phyloP scores from a whole-genome alignment of 2,888 invertebrate species.

The Aphodius granarius region DNA sequence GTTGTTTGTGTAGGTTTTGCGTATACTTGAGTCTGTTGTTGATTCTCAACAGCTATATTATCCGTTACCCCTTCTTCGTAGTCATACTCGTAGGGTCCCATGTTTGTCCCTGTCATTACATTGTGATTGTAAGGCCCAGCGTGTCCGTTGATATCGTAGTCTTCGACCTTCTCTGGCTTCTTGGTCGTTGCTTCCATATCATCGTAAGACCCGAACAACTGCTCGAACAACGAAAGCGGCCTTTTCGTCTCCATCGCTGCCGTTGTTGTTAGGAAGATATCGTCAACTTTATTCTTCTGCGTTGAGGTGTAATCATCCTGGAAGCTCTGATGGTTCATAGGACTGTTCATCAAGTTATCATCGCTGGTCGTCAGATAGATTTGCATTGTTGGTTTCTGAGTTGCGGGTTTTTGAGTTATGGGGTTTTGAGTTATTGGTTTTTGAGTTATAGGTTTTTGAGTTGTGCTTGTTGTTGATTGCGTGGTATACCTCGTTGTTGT shows the following conservation, averaged over 20 bases:
- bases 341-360: constrained; percentile 45
- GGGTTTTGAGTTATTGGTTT: constrained; percentile 33
- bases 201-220: constrained; percentile 52
- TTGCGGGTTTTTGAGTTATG: constrained; percentile 37
- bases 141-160: constrained; percentile 33
- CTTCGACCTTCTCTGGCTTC: constrained; percentile 24
- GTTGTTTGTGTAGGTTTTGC: constrained; percentile 7
- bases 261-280: constrained; percentile 42
- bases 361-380: constrained; percentile 38
- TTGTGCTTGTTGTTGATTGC: constrained; percentile 41
- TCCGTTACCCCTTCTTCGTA: constrained; percentile 41
- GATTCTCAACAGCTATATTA: constrained; percentile 45
- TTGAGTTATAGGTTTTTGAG: constrained; percentile 39
- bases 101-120: constrained; percentile 40
- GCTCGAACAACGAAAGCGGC: constrained; percentile 51
- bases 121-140: constrained; percentile 36
- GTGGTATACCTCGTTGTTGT: constrained; percentile 33
- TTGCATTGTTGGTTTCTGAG: constrained; percentile 38
- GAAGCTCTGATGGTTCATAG: constrained; percentile 49
- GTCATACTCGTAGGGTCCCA: constrained; percentile 47
- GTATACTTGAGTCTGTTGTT: constrained; percentile 16
- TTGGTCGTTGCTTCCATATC: constrained; percentile 42
- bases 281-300: constrained; percentile 32
- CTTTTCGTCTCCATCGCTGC: constrained; percentile 47
- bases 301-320: constrained; percentile 41